Evolutionary conservation across 2,888 invertebrate genomes (phyloP), one percentile per base, ranked within the genome.

Genomic region (Mythimna loreyi): DNA sequence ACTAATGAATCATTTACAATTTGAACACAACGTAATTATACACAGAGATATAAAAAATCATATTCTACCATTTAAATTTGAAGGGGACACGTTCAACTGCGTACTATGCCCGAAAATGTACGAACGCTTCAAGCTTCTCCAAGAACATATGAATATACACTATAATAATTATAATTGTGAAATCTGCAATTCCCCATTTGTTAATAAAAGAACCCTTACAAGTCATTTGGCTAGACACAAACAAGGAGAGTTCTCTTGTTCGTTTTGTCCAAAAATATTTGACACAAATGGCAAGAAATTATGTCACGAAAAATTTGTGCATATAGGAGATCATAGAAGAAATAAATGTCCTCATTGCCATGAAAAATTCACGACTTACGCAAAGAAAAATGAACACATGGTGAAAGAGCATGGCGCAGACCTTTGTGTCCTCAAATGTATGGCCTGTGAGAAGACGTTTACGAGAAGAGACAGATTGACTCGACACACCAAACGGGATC

Each of bases 141-240:
- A 73, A 13, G 80, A 81, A 43, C 85, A 86, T 23, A 84, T 86
- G 82, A 78, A 75, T 33, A 45, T 53, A 0, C 85, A 86, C 45
- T 78, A 75, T n/a, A 67, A 67, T 2, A 85, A 85, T 61, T 82
- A 67, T n/a, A 55, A 40, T 0, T 83, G 83, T 56, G 67, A 70
- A 13, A 52, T 72, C 1, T 83, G 83, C 28, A 92, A 92, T 50
- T 89, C 93, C 0, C 85, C 93, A 1, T 95, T 95, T 65, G 92
- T 94, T 74, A 95, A 94, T 33, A 65, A 57, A 75, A 63, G 66
- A 11, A 80, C 72, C 0, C 63, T 80, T 6, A 49, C 25, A n/a
- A 66, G 60, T 13, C 82, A 84, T 36, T 28, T 64, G 8, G 21
- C 50, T 2, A 65, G 75, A 1, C 83, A 83, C 43, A 76, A 78